Percentiles rank a stretch among this genome's conserved stretches.
Conservation (phyloP, 2,888 invertebrate genomes). For the Sesamia inferens region DNA sequence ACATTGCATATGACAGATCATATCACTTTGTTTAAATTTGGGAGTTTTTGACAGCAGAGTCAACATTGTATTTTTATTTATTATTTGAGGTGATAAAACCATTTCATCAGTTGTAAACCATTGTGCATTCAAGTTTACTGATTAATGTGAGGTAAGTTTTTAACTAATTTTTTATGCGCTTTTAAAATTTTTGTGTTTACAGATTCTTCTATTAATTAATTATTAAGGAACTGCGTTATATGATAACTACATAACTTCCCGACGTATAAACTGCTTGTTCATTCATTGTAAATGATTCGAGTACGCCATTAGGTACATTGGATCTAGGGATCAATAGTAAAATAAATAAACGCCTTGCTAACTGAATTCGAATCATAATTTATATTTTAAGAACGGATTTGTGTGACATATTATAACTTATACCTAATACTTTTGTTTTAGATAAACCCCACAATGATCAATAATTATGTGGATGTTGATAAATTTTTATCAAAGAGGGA, state of each 20-base stretch:
- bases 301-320: constrained; percentile 1
- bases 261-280: constrained; percentile 6
- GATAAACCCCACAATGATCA: not conserved
- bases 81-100: constrained; percentile 4
- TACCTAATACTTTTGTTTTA: constrained; percentile 2
- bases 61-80: not conserved
- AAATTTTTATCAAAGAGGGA: too few relatives aligned
- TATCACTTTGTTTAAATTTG: too few relatives aligned
- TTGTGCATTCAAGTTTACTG: constrained; percentile 3
- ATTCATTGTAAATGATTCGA: too few relatives aligned
- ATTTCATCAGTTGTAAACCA: not conserved
- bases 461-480: too few relatives aligned
- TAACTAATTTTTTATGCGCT: constrained; percentile 6
- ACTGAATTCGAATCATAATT: not conserved
- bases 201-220: constrained; percentile 3
- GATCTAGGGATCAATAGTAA: constrained; percentile 4
- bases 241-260: constrained; percentile 7
- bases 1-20: too few relatives aligned
- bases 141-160: not conserved
- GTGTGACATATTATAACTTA: not conserved
- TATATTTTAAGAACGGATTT: not conserved
- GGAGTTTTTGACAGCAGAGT: constrained; percentile 2
- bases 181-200: constrained; percentile 2
- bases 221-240: too few relatives aligned
- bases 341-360: not conserved